Evolutionary conservation across 2,888 invertebrate genomes (phyloP).

Genomic region (Dysmachus trigonus): DNA sequence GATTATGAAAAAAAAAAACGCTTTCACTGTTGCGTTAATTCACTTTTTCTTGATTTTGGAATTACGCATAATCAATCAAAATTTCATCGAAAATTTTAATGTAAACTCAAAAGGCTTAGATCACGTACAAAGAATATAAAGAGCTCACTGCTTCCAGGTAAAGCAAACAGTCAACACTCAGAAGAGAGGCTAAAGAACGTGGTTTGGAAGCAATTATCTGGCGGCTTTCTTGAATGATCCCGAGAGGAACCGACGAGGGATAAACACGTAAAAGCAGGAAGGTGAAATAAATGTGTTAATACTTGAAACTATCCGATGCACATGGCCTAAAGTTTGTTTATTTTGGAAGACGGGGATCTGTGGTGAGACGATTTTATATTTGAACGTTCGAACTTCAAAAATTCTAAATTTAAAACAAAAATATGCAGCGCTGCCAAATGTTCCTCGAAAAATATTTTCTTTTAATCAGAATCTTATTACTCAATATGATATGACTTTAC

Average conservation of each 20-base stretch:
- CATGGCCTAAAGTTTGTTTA: conserved; percentile 16
- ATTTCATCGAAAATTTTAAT: background rate
- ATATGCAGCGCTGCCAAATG: background rate
- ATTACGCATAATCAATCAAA: conserved; percentile 20
- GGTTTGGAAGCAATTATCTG: conserved; percentile 28
- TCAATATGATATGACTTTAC: background rate
- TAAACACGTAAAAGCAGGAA: background rate
- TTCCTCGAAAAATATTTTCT: background rate
- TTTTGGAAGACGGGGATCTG: background rate
- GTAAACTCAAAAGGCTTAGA: background rate
- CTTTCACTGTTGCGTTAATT: background rate
- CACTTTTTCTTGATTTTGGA: background rate
- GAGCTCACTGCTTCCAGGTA: conserved; percentile 12
- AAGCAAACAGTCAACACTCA: conserved; percentile 11
- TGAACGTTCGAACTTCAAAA: background rate
- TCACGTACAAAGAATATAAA: background rate
- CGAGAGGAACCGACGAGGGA: background rate
- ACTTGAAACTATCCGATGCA: background rate
- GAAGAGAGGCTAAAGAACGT: conserved; percentile 11
- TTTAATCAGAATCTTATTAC: background rate
- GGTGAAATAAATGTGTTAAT: background rate
- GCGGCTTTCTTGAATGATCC: conserved; percentile 13
- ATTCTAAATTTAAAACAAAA: background rate
- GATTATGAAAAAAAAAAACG: background rate
- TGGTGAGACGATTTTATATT: background rate